Conservation (phyloP, 2,113 vertebrate species). For the Lagopus muta region DNA sequence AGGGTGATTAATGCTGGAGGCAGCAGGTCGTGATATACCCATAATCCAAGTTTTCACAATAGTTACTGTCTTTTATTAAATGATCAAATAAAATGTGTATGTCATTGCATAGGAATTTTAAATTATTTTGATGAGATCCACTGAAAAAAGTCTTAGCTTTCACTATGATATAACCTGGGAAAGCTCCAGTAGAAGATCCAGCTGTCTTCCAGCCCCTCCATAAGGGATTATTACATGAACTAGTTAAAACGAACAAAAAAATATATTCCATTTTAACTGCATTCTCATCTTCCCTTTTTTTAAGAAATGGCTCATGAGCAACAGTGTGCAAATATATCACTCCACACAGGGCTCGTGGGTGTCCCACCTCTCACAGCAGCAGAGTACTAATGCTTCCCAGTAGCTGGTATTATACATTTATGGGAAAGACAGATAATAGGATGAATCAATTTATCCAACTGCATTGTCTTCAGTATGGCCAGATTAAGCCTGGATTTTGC, state of each 20-base stretch:
- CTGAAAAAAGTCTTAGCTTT: neutral
- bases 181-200: neutral
- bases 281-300: constrained; percentile 22
- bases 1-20: neutral
- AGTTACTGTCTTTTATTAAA: neutral
- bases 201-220: neutral
- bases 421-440: constrained; percentile 44
- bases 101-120: neutral
- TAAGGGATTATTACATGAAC: neutral
- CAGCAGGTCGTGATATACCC: neutral
- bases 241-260: neutral
- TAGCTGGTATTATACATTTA: constrained; percentile 34
- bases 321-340: constrained; percentile 51
- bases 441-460: constrained; percentile 2
- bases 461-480: constrained; percentile 16
- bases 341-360: constrained; percentile 41
- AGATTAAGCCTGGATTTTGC: neutral
- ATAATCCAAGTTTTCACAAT: neutral
- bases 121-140: neutral
- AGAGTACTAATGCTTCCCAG: constrained; percentile 31
- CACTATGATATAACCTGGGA: neutral
- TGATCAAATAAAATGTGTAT: neutral
- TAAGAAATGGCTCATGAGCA: constrained; percentile 47
- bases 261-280: neutral
- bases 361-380: constrained; percentile 36